These are phyloP conservation scores for Bujurquina vittata DNA, from an alignment of 2,113 vertebrate species.

Conservation along the genomic window DNA sequence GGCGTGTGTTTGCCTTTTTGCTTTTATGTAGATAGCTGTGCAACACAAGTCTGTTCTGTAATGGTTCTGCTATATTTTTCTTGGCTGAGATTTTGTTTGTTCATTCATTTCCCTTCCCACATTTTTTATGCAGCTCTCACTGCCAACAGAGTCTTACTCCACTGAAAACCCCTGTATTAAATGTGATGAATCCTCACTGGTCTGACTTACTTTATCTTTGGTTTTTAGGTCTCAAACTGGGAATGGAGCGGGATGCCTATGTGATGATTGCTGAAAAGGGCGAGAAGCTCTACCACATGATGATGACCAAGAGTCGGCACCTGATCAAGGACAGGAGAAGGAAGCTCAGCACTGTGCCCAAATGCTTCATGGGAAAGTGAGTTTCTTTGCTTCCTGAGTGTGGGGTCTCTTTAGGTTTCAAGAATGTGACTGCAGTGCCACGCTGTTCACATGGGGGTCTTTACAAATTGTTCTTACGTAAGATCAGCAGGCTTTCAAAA, in stretches of 20 bases:
- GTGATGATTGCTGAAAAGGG: conserved; percentile 99
- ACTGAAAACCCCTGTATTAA: neutral
- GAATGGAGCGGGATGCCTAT: conserved; percentile 97
- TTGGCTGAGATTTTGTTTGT: conserved; percentile 20
- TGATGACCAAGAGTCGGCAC: conserved; percentile 95
- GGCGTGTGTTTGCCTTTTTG: conserved; percentile 13
- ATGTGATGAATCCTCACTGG: neutral
- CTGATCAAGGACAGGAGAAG: conserved; percentile 96
- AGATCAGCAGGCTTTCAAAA: conserved; percentile 57
- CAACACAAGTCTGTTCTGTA: conserved; percentile 5
- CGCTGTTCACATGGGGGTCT: conserved; percentile 53
- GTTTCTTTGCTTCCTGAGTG: conserved; percentile 65
- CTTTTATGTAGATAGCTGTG: conserved; percentile 11
- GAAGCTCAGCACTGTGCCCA: conserved; percentile 95
- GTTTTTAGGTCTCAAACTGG: conserved; percentile 90
- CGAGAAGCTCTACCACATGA: conserved; percentile 98
- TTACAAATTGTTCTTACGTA: conserved; percentile 58
- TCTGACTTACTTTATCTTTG: conserved; percentile 14
- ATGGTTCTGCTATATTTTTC: conserved; percentile 28
- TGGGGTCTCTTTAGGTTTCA: conserved; percentile 19
- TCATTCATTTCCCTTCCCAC: conserved; percentile 22
- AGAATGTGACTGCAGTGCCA: conserved; percentile 38
- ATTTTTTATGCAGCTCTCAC: neutral
- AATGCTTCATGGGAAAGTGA: conserved; percentile 99
- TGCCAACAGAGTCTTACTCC: neutral